These are phyloP conservation scores for Cataglyphis altisquamis DNA, from an alignment of 2,888 invertebrate genomes.

Conservation along the genomic window DNA sequence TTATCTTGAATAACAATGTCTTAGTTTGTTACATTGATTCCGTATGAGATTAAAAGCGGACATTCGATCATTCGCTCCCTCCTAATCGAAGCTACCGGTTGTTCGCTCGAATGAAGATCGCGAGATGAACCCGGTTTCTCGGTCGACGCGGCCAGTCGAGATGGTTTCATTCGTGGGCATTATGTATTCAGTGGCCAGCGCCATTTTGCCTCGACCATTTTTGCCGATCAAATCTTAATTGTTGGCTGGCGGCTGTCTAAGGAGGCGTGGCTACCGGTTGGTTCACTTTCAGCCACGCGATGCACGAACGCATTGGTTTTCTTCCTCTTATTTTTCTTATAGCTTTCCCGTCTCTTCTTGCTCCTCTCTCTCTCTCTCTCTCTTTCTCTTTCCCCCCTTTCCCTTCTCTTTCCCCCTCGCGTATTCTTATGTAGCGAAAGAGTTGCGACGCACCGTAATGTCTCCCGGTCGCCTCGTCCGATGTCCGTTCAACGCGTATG, in stretches of 20 bases:
- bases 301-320: conserved; percentile 84
- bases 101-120: conserved; percentile 65
- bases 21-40: conserved; percentile 20
- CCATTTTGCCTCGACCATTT: conserved; percentile 86
- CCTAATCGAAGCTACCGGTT: conserved; percentile 67
- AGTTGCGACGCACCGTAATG: conserved; percentile 64
- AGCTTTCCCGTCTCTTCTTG: conserved; percentile 28
- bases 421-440: conserved; percentile 15
- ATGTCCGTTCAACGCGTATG: conserved; percentile 74
- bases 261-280: conserved; percentile 85
- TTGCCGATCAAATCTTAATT: conserved; percentile 87
- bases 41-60: conserved; percentile 10
- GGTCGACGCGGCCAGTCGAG: conserved; percentile 60
- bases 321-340: conserved; percentile 71
- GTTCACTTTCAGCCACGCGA: conserved; percentile 85
- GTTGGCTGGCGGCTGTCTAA: conserved; percentile 86
- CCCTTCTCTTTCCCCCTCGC: background rate
- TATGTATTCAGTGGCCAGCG: conserved; percentile 85
- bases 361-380: conserved; percentile 26
- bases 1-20: conserved; percentile 29
- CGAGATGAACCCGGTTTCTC: conserved; percentile 65
- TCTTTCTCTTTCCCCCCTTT: conserved; percentile 6
- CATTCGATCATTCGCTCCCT: conserved; percentile 57
- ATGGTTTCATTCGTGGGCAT: conserved; percentile 76
- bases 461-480: conserved; percentile 57